Evolutionary conservation across 1,140 invertebrate genomes (phyloP).

Genomic region (Trachelipus rathkii): DNA sequence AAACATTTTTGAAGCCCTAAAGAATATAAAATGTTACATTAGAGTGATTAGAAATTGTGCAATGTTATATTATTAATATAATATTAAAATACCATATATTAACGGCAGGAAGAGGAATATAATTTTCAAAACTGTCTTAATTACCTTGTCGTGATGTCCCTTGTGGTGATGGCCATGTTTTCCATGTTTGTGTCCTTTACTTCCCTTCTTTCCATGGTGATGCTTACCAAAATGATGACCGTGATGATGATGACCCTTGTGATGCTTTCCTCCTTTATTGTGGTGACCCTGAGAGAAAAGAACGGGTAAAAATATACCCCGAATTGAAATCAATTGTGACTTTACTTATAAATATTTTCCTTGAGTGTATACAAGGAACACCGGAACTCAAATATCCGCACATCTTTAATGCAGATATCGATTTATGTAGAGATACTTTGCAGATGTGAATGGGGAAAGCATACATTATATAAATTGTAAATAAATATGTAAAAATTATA

Average conservation of each 20-base stretch:
- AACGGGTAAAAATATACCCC: no score
- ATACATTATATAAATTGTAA: no score
- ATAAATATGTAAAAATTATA: no score
- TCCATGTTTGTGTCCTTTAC: conserved; percentile 36
- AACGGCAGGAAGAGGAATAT: background rate
- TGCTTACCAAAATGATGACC: background rate
- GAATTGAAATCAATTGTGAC: no score
- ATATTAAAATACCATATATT: background rate
- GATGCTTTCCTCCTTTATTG: conserved; percentile 24
- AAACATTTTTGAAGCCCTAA: no score
- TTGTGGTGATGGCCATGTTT: conserved; percentile 43
- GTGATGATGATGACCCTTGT: background rate
- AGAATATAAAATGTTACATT: background rate
- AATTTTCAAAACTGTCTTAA: background rate
- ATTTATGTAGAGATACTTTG: no score
- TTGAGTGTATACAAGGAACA: no score
- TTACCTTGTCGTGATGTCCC: conserved; percentile 32
- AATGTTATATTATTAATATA: background rate
- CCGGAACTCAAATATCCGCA: no score
- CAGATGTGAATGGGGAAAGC: no score
- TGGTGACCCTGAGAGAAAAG: conserved; percentile 19
- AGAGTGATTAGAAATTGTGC: background rate
- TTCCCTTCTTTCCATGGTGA: conserved; percentile 29
- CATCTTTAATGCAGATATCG: no score
- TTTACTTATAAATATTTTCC: no score